phyloP scores from a whole-genome alignment of 2,797 vertebrate species.

The Podarcis siculus region DNA sequence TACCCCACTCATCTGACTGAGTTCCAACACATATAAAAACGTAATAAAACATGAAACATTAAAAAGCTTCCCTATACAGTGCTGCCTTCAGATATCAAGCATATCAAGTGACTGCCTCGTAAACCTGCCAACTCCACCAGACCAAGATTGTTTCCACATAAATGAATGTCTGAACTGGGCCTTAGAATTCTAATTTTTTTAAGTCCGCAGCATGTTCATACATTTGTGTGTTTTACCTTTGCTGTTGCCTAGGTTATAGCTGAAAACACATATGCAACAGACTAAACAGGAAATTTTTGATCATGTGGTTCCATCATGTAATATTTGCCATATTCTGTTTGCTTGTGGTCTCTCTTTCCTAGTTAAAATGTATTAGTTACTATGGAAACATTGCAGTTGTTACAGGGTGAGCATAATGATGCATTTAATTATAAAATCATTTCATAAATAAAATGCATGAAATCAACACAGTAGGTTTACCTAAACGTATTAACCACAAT shows the following conservation, averaged over 20 bases:
- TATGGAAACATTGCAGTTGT: accelerated
- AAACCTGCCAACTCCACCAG: background rate
- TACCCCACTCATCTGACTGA: no score
- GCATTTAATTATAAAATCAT: background rate
- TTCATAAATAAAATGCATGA: background rate
- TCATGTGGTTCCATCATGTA: accelerated
- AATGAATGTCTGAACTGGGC: no score
- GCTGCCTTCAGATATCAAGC: no score
- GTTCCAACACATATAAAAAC: no score
- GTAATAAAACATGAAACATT: no score
- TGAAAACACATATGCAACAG: accelerated
- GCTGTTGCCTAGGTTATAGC: background rate
- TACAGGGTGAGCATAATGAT: accelerated
- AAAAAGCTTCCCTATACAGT: no score
- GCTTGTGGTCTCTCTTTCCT: background rate
- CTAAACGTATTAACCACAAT: background rate
- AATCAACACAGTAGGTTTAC: background rate
- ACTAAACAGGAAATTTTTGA: no score
- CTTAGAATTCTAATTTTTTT: accelerated
- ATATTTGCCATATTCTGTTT: background rate
- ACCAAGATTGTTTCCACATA: background rate
- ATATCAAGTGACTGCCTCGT: background rate
- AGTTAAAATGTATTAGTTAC: background rate
- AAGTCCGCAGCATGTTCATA: background rate
- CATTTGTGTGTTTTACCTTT: background rate